Base-by-base conservation (phyloP, 2,113 vertebrate genomes). In the Nicator chloris region DNA sequence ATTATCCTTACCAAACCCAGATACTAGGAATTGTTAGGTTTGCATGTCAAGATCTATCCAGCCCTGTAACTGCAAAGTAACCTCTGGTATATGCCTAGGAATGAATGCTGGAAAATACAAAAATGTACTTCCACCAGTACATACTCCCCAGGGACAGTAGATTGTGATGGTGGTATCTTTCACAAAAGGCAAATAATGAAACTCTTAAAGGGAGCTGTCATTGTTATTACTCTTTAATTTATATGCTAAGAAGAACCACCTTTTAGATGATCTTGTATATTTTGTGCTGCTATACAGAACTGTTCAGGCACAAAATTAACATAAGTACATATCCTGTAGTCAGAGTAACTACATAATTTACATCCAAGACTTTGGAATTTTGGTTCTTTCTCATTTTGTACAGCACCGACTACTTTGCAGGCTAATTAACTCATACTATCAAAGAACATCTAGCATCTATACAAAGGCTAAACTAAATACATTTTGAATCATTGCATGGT, bases 381-480 rank as follows among this genome's bases (percentile, higher is more conserved):
- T 47, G 57, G n/a, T 60, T 85, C 49, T 76, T 94, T 86, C 45
- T 88, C 64, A 89, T 87, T 93, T 92, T 73, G 31, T 59, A 51
- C n/a, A 85, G 37, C n/a, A 68, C 22, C 35, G 87, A 88, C 75
- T 87, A 84, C 71, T 91, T 82, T 59, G 64, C 35, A 15, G 66
- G 24, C 50, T 82, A 94, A 95, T 85, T 88, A 85, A 60, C 64
- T 90, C 60, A 86, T 23, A 60, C 59, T 69, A 87, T 57, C 66
- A 85, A 81, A 92, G 73, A 92, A 92, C 53, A 90, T 77, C 80
- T 71, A 88, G 68, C 50, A 89, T 66, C 80, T 76, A 81, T 53
- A 90, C 75, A 93, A 94, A 89, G 56, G 88, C 33, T 84, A 81
- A 89, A 77, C 40, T 92, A 96, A 94, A 88, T 92, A 63, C 86